These are phyloP conservation scores for Poecilia velifera DNA, from an alignment of 2,797 vertebrate species.

Conservation along the genomic window DNA sequence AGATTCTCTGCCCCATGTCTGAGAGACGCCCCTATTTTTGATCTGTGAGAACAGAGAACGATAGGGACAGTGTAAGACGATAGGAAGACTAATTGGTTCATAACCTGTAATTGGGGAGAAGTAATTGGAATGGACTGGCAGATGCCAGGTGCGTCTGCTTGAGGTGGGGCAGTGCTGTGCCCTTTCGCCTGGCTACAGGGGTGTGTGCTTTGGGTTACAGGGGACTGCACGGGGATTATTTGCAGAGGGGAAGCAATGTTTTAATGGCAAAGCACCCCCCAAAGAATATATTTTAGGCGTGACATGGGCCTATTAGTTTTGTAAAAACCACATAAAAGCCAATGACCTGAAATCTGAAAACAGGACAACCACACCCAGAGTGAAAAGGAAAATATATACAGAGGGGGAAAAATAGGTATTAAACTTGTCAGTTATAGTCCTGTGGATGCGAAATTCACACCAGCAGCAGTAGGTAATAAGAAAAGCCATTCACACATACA, in stretches of 20 bases:
- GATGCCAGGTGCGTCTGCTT: constrained; percentile 81
- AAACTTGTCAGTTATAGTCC: neutral
- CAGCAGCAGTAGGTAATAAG: neutral
- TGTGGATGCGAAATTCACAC: neutral
- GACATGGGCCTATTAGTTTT: constrained; percentile 62
- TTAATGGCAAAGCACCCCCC: constrained; percentile 42
- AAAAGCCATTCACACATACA: neutral
- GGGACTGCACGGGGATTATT: constrained; percentile 29
- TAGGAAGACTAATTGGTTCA: constrained; percentile 85
- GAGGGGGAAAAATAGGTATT: neutral
- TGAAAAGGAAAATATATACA: constrained; percentile 16
- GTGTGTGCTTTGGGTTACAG: constrained; percentile 33
- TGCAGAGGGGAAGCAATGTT: constrained; percentile 32
- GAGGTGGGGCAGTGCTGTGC: constrained; percentile 73
- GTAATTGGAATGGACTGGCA: constrained; percentile 80
- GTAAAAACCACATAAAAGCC: constrained; percentile 62
- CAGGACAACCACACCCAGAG: constrained; percentile 40
- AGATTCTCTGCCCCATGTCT: constrained; percentile 45
- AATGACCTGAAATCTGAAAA: constrained; percentile 32
- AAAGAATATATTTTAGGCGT: constrained; percentile 60
- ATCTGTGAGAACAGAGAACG: constrained; percentile 51
- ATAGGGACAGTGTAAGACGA: constrained; percentile 80
- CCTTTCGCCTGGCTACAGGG: constrained; percentile 67
- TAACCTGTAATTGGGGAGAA: constrained; percentile 79
- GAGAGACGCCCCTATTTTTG: constrained; percentile 75